phyloP scores from a whole-genome alignment of 2,888 invertebrate species.

The Bombylius major region DNA sequence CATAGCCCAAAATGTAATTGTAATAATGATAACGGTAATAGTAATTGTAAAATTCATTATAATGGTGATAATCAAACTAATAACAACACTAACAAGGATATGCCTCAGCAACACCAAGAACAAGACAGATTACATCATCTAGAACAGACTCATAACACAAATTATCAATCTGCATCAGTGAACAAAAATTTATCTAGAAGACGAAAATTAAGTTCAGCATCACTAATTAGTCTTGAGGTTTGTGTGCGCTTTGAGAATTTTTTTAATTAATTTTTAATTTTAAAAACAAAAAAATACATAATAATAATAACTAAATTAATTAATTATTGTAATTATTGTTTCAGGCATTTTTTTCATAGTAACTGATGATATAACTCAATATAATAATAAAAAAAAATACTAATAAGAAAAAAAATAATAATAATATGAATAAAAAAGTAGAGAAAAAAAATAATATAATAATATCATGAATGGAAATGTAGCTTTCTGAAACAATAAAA shows the following conservation, averaged over 20 bases:
- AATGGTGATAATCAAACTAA: conserved; percentile 10
- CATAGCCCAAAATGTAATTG: conserved; percentile 9
- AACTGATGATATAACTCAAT: no score
- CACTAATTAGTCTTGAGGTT: conserved; percentile 18
- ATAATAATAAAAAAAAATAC: no score
- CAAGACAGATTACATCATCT: background rate
- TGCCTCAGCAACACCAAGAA: conserved; percentile 2
- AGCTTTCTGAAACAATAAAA: no score
- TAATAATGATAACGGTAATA: conserved; percentile 10
- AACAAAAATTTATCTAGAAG: conserved; percentile 5
- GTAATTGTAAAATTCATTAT: conserved; percentile 11
- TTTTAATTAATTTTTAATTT: no score
- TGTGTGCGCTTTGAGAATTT: conserved; percentile 2
- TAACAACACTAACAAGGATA: conserved; percentile 6
- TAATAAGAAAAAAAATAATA: no score
- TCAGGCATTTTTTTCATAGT: no score
- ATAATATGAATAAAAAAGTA: no score
- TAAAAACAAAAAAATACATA: no score
- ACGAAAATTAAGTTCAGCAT: conserved; percentile 15
- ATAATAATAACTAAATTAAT: no score
- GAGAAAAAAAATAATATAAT: no score
- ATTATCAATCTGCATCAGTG: conserved; percentile 1
- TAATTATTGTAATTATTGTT: no score
- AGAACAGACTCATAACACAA: background rate
- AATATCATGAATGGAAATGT: no score